Conservation (phyloP, 1,140 invertebrate genomes). For the Rhagoletis pomonella region DNA sequence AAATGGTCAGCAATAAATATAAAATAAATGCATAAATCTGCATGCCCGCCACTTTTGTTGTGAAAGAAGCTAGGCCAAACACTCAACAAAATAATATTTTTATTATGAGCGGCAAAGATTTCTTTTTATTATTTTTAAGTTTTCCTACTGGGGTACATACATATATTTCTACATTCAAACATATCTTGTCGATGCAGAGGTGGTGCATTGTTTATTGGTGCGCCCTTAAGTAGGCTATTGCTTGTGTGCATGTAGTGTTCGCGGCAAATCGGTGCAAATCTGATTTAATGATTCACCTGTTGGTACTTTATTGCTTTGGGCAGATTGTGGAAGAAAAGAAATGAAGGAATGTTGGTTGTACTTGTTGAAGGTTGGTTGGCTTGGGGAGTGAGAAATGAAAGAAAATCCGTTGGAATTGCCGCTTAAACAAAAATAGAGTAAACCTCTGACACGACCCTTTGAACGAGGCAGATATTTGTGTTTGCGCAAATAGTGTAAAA, state of each 20-base stretch:
- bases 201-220: not conserved
- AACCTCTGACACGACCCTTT: conserved; percentile 7
- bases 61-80: too few relatives aligned
- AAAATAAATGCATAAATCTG: too few relatives aligned
- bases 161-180: too few relatives aligned
- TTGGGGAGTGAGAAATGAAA: not conserved
- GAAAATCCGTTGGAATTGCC: not conserved
- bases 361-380: not conserved
- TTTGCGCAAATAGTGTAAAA: not conserved
- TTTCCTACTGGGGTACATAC: not conserved
- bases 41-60: too few relatives aligned
- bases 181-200: not conserved
- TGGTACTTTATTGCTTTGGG: conserved; percentile 22
- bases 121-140: too few relatives aligned
- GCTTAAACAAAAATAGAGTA: conserved; percentile 28
- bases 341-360: not conserved
- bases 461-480: not conserved
- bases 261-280: conserved; percentile 44
- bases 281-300: conserved; percentile 40
- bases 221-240: conserved; percentile 30
- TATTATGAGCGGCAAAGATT: too few relatives aligned
- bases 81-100: too few relatives aligned
- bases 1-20: too few relatives aligned
- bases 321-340: too few relatives aligned
- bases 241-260: conserved; percentile 7